Base-by-base conservation (phyloP, 2,113 vertebrate genomes). In the Atlantisia rogersi region DNA sequence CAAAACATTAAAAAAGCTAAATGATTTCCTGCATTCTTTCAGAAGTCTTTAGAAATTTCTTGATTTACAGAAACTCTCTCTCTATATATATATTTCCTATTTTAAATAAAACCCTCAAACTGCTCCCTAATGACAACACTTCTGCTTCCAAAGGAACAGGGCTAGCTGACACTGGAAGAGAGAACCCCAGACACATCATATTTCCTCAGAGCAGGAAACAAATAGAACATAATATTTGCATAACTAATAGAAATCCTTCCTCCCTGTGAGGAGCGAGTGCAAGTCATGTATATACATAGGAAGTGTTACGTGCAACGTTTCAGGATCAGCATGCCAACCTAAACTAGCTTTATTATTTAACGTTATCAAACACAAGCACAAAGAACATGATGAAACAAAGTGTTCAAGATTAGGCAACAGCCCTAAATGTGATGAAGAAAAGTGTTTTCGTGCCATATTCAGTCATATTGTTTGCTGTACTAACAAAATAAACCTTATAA, bases 401-500 rank as follows among this genome's bases (percentile, higher is more conserved):
- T 26, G 89, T 78, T 60, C 83, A 73, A 90, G 62, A 74, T 77
- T 52, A 67, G 46, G 50, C 50, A 84, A 21, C 60, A 50, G 31
- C 86, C 53, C 63, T 82, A 87, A 93, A 94, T 0, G 0, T 48
- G 48, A 88, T 79, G 88, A 83, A 64, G 71, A 73, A 86, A 87
- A 58, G 40, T 19, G 15, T 6, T 46, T 86, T 71, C 5, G 0
- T 80, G 75, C 25, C 40, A 39, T 52, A 69, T 90, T 70, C 86
- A 50, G 28, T 74, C 59, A 44, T 5, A 11, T 11, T 80, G 79
- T 91, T 90, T 90, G 55, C 76, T 90, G 93, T 83, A 80, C 58
- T 46, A 82, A 90, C 75, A 82, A 63, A 69, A 85, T 44, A 74
- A 94, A 91, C 19, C 90, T 96, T 80, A 86, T 46, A 59, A 77